Evolutionary conservation across 2,888 invertebrate genomes (phyloP).

Genomic region (Blomia tropicalis): DNA sequence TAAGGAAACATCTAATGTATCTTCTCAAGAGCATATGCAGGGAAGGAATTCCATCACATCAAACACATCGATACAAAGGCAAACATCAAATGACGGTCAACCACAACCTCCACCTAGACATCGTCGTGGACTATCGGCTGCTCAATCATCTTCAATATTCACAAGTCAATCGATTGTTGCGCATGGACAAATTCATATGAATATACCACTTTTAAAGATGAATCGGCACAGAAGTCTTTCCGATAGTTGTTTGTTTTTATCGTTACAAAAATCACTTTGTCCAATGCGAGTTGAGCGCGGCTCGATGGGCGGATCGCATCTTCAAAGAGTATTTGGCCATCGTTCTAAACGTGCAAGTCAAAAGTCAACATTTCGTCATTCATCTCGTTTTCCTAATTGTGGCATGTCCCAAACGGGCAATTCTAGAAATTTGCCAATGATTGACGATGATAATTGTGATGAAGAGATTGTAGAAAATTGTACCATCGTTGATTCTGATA

Average conservation of each 20-base stretch:
- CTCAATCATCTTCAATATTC: background rate
- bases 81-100: background rate
- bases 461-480: slow-evolving; percentile 4
- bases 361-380: background rate
- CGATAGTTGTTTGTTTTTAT: background rate
- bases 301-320: background rate
- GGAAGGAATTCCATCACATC: background rate
- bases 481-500: background rate
- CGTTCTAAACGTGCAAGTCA: background rate
- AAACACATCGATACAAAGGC: background rate
- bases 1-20: background rate
- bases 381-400: too few relatives aligned
- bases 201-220: background rate
- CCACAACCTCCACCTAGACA: background rate
- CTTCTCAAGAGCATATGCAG: background rate
- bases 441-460: slow-evolving; percentile 6
- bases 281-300: background rate
- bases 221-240: background rate
- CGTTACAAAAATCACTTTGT: slow-evolving; percentile 1
- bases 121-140: background rate
- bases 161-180: background rate
- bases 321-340: background rate
- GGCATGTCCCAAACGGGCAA: background rate
- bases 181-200: background rate
- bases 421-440: background rate